Base-by-base conservation (phyloP, 1,140 invertebrate species). In the Ceratina calcarata region DNA sequence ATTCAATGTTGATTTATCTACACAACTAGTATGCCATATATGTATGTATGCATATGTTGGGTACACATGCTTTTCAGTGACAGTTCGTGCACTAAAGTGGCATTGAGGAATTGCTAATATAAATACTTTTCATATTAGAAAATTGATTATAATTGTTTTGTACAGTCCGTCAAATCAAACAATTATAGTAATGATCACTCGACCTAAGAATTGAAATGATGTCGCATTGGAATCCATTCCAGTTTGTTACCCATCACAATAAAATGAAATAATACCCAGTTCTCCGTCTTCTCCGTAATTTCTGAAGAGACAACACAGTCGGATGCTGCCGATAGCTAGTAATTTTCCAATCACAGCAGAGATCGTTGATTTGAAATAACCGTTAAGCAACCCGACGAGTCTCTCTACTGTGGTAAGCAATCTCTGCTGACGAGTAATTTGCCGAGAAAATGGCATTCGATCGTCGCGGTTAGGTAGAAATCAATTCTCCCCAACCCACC, bases 401-500 rank as follows among this genome's bases (percentile, higher is more conserved):
- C 53, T 16, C 60, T 64, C 53, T 27, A 0, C 0, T 15, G 10
- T 7, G 1, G 12, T 7, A 68, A 1, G 49, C 37, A 49, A 37
- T 45, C 37, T n/a, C 62, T 1, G n/a, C 20, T 15, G 49, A 1
- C 22, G 13, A 20, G 51, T 74, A 74, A 74, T 74, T 79, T 37
- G 37, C 62, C 32, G 62, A 24, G 37, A 60, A 74, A 74, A 79
- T 61, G 37, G 45, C n/a, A n/a, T 74, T 69, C 62, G 37, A 15
- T 0, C 18, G 32, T 18, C 20, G 12, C n/a, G 71, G 75, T 45
- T 45, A 45, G 37, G 37, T 57, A 55, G 66, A 74, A 84, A 85
- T 85, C 82, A 78, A 84, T 62, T 65, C 61, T 27, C 82, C n/a
- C 37, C 20, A 3, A 15, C 2, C 24, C 15, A 12, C 13, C 20